These are phyloP conservation scores for Thumatha senex DNA, from an alignment of 2,888 invertebrate genomes.

Conservation along the genomic window DNA sequence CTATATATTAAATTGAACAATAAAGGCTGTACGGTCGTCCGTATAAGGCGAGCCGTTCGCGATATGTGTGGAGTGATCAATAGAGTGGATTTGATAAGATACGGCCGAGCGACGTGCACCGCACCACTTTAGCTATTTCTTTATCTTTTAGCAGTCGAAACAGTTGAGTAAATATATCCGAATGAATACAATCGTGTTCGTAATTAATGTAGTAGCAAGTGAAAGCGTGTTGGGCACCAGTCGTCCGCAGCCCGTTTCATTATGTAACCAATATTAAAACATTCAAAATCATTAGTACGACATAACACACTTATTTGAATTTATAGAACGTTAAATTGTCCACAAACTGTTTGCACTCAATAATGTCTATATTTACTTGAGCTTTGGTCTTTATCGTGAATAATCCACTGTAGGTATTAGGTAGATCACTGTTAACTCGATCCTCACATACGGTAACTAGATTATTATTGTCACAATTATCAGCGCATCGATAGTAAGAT, in stretches of 20 bases:
- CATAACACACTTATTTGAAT: constrained; percentile 53
- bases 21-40: constrained; percentile 76
- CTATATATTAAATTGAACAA: constrained; percentile 75
- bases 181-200: constrained; percentile 72
- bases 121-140: constrained; percentile 71
- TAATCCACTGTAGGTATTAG: constrained; percentile 42
- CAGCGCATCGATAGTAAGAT: constrained; percentile 31
- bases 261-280: constrained; percentile 80
- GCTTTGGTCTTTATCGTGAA: constrained; percentile 33
- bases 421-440: constrained; percentile 35
- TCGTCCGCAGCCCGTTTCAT: constrained; percentile 66
- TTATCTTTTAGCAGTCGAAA: constrained; percentile 78
- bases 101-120: constrained; percentile 59
- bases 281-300: constrained; percentile 64
- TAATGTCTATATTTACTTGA: constrained; percentile 46
- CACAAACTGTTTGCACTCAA: constrained; percentile 27
- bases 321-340: constrained; percentile 23
- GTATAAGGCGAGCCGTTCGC: constrained; percentile 76
- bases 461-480: constrained; percentile 32
- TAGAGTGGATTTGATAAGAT: constrained; percentile 79
- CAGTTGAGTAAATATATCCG: constrained; percentile 79
- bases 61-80: constrained; percentile 80
- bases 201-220: constrained; percentile 76
- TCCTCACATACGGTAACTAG: constrained; percentile 35
- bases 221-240: constrained; percentile 70